phyloP scores from a whole-genome alignment of 1,140 invertebrate species.

The Zaprionus inermis region DNA sequence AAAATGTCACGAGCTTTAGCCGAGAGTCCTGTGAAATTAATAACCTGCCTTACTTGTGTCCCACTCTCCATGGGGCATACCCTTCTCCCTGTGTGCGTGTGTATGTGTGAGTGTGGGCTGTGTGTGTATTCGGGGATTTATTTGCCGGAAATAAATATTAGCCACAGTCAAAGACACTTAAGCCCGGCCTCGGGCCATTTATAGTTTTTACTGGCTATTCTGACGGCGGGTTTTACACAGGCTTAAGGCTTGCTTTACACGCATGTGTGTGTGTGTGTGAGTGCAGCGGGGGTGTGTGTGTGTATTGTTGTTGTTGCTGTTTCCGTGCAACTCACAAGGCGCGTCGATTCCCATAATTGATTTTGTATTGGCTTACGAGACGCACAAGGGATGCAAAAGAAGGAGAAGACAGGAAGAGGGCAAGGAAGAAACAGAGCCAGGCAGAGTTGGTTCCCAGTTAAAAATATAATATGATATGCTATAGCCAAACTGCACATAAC shows the following conservation, averaged over 20 bases:
- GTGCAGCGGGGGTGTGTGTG: neutral
- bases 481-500: conserved; percentile 43
- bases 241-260: conserved; percentile 80
- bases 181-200: conserved; percentile 73
- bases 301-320: conserved; percentile 17
- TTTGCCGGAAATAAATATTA: conserved; percentile 84
- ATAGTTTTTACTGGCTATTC: conserved; percentile 59
- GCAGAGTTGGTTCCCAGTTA: neutral
- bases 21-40: conserved; percentile 74
- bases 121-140: conserved; percentile 70
- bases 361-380: conserved; percentile 74
- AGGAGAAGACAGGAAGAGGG: neutral
- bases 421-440: neutral
- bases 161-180: conserved; percentile 83
- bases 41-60: conserved; percentile 75
- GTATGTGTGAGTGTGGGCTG: conserved; percentile 28
- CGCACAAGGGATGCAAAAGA: conserved; percentile 13
- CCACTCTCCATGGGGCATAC: conserved; percentile 26
- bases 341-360: conserved; percentile 82
- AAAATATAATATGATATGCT: conserved; percentile 18
- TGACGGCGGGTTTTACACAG: conserved; percentile 64
- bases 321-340: conserved; percentile 46
- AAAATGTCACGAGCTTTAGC: conserved; percentile 48
- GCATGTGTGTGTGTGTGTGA: conserved; percentile 43
- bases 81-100: conserved; percentile 45